Percentiles rank a stretch among this genome's conserved stretches.
Evolutionary conservation across 2,888 invertebrate species (phyloP).

Genomic region (Cephus rjabovi): DNA sequence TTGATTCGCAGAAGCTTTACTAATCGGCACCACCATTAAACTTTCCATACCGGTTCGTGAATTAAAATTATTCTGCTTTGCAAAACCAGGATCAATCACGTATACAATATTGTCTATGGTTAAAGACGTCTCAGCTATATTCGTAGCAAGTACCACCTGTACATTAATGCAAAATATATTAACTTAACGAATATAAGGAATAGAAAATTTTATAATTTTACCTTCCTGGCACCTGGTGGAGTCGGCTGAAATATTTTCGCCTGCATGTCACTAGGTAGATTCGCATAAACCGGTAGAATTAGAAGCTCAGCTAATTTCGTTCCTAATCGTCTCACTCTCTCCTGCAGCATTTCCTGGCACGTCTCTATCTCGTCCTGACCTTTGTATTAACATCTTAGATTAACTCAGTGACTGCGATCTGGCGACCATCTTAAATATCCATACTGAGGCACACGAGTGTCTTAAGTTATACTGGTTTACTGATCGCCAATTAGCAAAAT

Average conservation of each 20-base stretch:
- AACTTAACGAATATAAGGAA: not conserved
- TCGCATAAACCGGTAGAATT: conserved; percentile 97
- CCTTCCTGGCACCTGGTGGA: conserved; percentile 94
- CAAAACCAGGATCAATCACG: conserved; percentile 99
- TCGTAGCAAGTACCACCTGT: conserved; percentile 93
- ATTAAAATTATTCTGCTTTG: conserved; percentile 98
- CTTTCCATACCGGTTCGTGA: conserved; percentile 99
- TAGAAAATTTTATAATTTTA: conserved; percentile 33
- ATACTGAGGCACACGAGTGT: not conserved
- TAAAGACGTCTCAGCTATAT: conserved; percentile 98
- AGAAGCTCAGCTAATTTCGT: conserved; percentile 93
- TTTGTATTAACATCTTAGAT: conserved; percentile 45
- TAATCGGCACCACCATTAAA: conserved; percentile 97
- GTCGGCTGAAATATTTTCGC: conserved; percentile 99
- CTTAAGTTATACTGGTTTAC: conserved; percentile 1
- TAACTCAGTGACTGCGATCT: conserved; percentile 7
- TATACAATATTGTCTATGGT: conserved; percentile 99
- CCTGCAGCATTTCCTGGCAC: conserved; percentile 88
- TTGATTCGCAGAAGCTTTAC: conserved; percentile 98
- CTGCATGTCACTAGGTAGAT: conserved; percentile 98
- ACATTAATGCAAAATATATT: conserved; percentile 11
- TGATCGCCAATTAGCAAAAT: not conserved
- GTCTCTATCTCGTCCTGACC: conserved; percentile 91
- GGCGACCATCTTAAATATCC: not conserved
- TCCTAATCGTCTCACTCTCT: conserved; percentile 91